Base-by-base conservation (phyloP, 1,140 invertebrate genomes). In the Aphidius ervi region DNA sequence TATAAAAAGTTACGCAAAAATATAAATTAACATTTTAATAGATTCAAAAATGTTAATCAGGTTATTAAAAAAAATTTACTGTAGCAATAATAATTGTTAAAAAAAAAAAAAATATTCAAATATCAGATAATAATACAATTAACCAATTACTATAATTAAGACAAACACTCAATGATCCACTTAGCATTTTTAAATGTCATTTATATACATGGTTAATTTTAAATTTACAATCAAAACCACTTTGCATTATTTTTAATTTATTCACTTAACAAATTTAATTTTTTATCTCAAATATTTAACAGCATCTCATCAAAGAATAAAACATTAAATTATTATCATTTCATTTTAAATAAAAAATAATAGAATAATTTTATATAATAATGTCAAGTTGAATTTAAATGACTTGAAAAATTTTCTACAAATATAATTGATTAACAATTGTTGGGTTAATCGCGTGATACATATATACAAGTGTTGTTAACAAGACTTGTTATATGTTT, bases 81-180 rank as follows among this genome's bases (percentile, higher is more conserved):
- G 46, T 20, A 47, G 8, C 16, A 16, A 16, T 7, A 7, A 43
- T 43, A n/a, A 47, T n/a, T 20, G 16, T 10, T 47, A n/a, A n/a
- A n/a, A n/a, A n/a, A 41, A 6, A 40, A 5, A 9, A 16, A 5
- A 9, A 41, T 20, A 54, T 54, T n/a, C 6, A n/a, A 9, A 37
- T 10, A 68, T 70, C 64, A 66, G 69, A 68, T 67, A 67, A 60
- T 62, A 63, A 57, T 61, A 70, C 70, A 71, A 73, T 74, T 74
- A 71, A 71, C 67, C 71, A 70, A 70, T 72, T 70, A 69, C 71
- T 67, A 67, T 72, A 74, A 74, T 74, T 70, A 72, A 74, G 70
- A 71, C 67, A 67, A 31, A 31, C 68, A 67, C 67, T 59, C 67
- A 5, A 54, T 42, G 56, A 60, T 61, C 66, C 63, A 73, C 64